Conservation (phyloP, 2,888 invertebrate species). For the Brachyopa scutellaris region DNA sequence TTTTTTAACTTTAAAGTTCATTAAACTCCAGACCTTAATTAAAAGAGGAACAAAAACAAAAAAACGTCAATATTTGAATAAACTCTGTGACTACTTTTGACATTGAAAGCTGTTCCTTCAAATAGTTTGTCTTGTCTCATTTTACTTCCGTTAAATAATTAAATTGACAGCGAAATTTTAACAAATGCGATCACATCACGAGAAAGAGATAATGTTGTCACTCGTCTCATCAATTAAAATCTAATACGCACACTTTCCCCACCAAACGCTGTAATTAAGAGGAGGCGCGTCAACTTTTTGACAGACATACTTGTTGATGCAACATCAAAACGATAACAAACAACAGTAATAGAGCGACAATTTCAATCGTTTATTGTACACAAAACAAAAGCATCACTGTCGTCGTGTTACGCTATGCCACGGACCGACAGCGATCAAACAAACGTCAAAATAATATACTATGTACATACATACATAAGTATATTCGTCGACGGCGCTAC, state of each 20-base stretch:
- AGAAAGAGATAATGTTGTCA: too few species aligned
- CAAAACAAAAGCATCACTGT: constrained; percentile 17
- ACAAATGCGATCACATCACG: not conserved
- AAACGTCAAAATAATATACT: constrained; percentile 23
- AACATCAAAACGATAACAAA: constrained; percentile 24
- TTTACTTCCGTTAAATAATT: too few species aligned
- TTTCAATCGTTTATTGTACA: constrained; percentile 25
- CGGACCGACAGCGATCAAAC: constrained; percentile 12
- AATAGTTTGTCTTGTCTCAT: constrained; percentile 12
- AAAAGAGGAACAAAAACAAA: constrained; percentile 12
- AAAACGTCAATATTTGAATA: constrained; percentile 24
- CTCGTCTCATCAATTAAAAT: too few species aligned
- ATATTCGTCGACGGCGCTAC: constrained; percentile 37
- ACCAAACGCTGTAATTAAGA: constrained; percentile 29
- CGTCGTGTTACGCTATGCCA: constrained; percentile 2
- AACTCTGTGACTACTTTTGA: too few species aligned
- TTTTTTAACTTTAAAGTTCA: constrained; percentile 44
- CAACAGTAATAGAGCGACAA: constrained; percentile 12
- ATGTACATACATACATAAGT: too few species aligned
- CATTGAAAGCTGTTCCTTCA: constrained; percentile 42
- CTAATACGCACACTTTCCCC: not conserved
- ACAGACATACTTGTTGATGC: constrained; percentile 23
- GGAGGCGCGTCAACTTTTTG: constrained; percentile 50
- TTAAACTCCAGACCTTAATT: constrained; percentile 39
- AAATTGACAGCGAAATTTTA: not conserved